Evolutionary conservation across 1,140 invertebrate genomes (phyloP).

Genomic region (Protaetia brevitarsis): DNA sequence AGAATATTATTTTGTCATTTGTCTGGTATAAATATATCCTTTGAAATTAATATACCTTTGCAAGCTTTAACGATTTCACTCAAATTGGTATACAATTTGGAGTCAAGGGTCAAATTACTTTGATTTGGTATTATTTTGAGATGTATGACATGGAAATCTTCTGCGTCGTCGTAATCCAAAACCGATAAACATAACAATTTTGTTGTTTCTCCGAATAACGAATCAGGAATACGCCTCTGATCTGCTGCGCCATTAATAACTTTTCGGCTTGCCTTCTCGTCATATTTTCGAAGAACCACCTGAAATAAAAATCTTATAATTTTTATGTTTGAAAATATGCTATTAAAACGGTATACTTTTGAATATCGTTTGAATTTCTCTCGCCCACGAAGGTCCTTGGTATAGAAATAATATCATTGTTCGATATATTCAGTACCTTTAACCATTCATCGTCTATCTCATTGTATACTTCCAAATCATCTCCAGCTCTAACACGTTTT

Average conservation of each 20-base stretch:
- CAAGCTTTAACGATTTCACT: background rate
- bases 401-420: background rate
- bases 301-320: background rate
- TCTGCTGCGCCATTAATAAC: background rate
- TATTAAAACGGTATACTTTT: background rate
- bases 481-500: background rate
- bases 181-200: background rate
- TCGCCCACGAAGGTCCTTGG: background rate
- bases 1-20: too few relatives aligned
- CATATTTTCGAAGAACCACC: background rate
- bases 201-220: background rate
- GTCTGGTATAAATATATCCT: too few relatives aligned
- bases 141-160: background rate
- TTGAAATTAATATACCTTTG: too few relatives aligned
- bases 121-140: background rate
- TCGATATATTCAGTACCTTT: slow-evolving; percentile 1
- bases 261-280: background rate
- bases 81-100: background rate
- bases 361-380: background rate
- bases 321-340: background rate
- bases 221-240: background rate
- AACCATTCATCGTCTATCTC: slow-evolving; percentile 14
- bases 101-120: background rate
- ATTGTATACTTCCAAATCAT: background rate
- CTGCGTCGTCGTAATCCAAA: background rate